Base-by-base conservation (phyloP, 2,797 vertebrate genomes). In the Aquila chrysaetos region DNA sequence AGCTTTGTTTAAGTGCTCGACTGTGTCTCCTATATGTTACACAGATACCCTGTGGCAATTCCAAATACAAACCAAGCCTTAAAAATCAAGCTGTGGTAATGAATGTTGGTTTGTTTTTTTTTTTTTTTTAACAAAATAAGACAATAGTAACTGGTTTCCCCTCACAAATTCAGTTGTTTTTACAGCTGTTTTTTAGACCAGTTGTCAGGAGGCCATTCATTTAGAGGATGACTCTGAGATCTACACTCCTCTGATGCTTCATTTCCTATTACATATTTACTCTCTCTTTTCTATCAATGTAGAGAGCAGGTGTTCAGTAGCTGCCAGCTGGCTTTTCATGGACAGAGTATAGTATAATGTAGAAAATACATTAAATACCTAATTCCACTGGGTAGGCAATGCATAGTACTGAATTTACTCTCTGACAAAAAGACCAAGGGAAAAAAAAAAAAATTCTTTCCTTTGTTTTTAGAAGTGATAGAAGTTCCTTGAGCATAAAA, bases 81-180 rank as follows among this genome's bases (percentile, higher is more conserved):
- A 68, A 77, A 84, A 61, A 54, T n/a, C 23, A 61, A 63, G 5
- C 17, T 68, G 5, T 46, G 6, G 2, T 70, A 56, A 53, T 24
- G 4, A n/a, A 54, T 4, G 1, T 7, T 51, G 14, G 49, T 51
- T 27, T 10, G 9, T 35, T 4, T n/a, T n/a, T n/a, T n/a, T n/a
- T n/a, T n/a, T 93, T 69, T 80, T 89, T 73, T 80, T 16, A 46
- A 74, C 4, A 63, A 63, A 78, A 48, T 3, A 84, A 77, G 2
- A 87, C 53, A 87, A 28, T 4, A 75, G 13, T 10, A 59, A 59
- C 18, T 48, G 7, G 27, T 65, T 61, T 49, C 24, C 5, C 13
- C 16, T 54, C 7, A 44, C 1, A 57, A 44, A 88, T 57, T 30
- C 16, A 33, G 3, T 48, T 67, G 8, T n/a, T 68, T 72, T 64